These are phyloP conservation scores for Tachina lurida DNA, from an alignment of 2,888 invertebrate species.

Conservation along the genomic window DNA sequence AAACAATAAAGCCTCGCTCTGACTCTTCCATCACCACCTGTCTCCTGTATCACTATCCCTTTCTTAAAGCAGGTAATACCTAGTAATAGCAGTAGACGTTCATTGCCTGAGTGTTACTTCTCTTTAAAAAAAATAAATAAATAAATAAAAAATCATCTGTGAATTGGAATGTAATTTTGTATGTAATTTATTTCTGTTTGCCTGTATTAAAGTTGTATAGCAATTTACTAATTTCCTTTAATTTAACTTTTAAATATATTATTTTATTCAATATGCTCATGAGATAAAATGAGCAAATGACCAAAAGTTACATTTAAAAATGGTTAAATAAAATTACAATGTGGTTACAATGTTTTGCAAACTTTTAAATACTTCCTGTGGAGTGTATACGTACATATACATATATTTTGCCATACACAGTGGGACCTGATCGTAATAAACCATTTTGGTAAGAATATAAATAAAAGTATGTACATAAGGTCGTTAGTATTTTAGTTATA, in stretches of 20 bases:
- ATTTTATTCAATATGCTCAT: neutral
- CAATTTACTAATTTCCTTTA: neutral
- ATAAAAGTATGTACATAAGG: too few species aligned
- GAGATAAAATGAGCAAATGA: conserved; percentile 31
- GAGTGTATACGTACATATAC: neutral
- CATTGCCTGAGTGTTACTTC: too few species aligned
- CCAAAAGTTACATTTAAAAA: conserved; percentile 68
- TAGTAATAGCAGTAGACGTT: too few species aligned
- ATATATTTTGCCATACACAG: neutral
- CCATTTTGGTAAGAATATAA: too few species aligned
- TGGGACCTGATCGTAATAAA: too few species aligned
- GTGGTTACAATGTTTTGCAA: conserved; percentile 45
- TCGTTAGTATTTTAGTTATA: too few species aligned
- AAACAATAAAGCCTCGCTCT: too few species aligned
- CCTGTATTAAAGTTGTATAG: neutral
- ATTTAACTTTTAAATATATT: neutral
- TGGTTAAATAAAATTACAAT: conserved; percentile 55
- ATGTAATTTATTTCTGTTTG: neutral
- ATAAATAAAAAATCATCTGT: too few species aligned
- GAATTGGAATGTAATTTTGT: neutral
- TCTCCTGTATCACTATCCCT: too few species aligned
- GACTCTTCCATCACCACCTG: too few species aligned
- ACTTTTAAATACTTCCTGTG: conserved; percentile 36
- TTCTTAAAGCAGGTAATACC: too few species aligned
- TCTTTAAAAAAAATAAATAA: too few species aligned